Base-by-base conservation (phyloP, 2,888 invertebrate species). In the Xylophagus ater region DNA sequence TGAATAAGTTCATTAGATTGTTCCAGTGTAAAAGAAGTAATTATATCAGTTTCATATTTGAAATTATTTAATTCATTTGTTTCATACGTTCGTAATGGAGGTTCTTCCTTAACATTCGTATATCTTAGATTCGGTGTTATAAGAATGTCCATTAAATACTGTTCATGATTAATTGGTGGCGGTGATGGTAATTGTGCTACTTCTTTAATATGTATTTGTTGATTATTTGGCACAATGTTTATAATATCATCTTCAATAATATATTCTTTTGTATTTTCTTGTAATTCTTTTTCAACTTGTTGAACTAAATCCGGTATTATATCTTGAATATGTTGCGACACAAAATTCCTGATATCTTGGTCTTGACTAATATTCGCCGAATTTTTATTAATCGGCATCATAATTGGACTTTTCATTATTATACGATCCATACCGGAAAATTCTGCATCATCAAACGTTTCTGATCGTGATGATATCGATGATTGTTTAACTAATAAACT, bases 271-370 rank as follows among this genome's bases (percentile, higher is more conserved):
- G 43, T 49, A 2, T 46, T 50, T 26, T 55, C 58, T 48, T 55
- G 52, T 1, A 66, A 49, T 26, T 65, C 66, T 26, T 56, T 56
- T 34, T 62, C 61, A 1, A 66, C 62, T 42, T 64, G 64, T 19
- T 59, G 60, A 3, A 65, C 65, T 7, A 65, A 45, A 44, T 63
- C 62, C 0, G 65, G 65, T 8, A 59, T 57, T 39, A 65, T 62
- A 13, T 65, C 65, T 35, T 66, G 65, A 34, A 65, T 65, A 25
- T 66, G 64, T 29, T 63, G 59, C 55, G 63, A 59, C 3, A 65
- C 59, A 47, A 66, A 65, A 40, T 53, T 58, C 42, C 56, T 60
- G 0, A 65, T 57, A 53, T 64, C 62, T 8, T 23, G n/a, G 3
- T 52, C 49, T 30, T 52, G 50, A 26, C 48, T 43, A 15, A 8